A percentile compares a stretch with the other conserved stretches of the same genome.
phyloP scores from a whole-genome alignment of 2,113 vertebrate species.

The Epinephelus cyanopodus region DNA sequence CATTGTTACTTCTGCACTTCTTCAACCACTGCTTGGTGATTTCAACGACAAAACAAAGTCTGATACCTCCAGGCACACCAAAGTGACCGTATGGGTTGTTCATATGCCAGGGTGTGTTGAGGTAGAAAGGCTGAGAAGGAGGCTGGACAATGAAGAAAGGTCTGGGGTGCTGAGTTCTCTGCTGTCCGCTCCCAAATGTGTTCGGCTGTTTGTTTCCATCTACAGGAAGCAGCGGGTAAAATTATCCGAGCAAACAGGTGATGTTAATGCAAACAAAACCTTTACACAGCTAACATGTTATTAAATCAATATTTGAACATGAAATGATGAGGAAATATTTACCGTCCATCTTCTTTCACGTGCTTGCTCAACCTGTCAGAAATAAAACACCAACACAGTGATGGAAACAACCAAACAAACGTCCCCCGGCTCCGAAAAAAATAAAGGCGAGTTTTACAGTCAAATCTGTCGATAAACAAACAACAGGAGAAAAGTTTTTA shows the following conservation, averaged over 20 bases:
- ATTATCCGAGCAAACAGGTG: not conserved
- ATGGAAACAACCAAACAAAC: constrained; percentile 36
- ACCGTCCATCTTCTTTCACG: constrained; percentile 77
- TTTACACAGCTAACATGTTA: not conserved
- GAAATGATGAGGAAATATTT: constrained; percentile 26
- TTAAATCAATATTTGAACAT: not conserved
- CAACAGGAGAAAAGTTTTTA: constrained; percentile 7
- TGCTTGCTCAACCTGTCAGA: constrained; percentile 36
- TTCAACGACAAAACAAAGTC: not conserved
- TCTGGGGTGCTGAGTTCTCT: constrained; percentile 72
- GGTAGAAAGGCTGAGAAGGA: constrained; percentile 81
- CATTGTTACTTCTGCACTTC: not conserved
- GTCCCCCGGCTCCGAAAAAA: constrained; percentile 25
- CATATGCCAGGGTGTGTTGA: constrained; percentile 82
- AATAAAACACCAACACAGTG: constrained; percentile 61
- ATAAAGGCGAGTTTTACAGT: not conserved
- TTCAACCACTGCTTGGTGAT: not conserved
- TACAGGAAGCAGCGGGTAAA: constrained; percentile 26
- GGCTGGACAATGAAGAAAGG: constrained; percentile 87
- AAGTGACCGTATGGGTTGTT: constrained; percentile 78
- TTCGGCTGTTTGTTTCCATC: constrained; percentile 73
- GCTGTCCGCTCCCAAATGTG: constrained; percentile 68
- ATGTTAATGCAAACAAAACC: too few relatives aligned
- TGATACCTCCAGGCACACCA: constrained; percentile 77
- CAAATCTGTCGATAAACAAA: constrained; percentile 19